Evolutionary conservation across 2,888 invertebrate species (phyloP).

Genomic region (Hypomecis atomaria): DNA sequence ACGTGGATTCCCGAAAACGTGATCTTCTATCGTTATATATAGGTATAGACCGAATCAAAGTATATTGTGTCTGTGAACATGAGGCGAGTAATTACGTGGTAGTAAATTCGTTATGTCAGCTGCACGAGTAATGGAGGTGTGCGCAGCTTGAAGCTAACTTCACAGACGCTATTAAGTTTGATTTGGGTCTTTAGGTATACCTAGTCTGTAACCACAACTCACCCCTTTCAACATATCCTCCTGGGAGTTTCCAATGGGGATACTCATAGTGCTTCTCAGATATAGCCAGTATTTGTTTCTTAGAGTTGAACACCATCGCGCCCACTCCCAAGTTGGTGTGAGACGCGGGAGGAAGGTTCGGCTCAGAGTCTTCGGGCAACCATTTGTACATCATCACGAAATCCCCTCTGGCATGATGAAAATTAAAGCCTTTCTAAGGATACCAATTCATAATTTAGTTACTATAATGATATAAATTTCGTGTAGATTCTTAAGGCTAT

Average conservation of each 20-base stretch:
- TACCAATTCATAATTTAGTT: conserved; percentile 52
- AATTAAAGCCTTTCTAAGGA: conserved; percentile 92
- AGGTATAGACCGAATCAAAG: too few species aligned
- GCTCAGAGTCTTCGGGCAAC: conserved; percentile 86
- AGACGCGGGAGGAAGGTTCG: conserved; percentile 89
- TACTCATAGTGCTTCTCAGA: conserved; percentile 88
- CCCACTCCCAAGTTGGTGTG: conserved; percentile 93
- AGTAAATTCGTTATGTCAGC: too few species aligned
- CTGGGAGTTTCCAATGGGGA: conserved; percentile 95
- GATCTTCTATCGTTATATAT: too few species aligned
- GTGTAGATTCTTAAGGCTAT: too few species aligned
- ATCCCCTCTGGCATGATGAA: conserved; percentile 93
- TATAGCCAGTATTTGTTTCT: conserved; percentile 90
- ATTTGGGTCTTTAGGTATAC: too few species aligned
- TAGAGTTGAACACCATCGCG: conserved; percentile 92
- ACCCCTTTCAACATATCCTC: conserved; percentile 95
- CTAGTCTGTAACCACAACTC: conserved; percentile 35
- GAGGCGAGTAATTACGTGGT: too few species aligned
- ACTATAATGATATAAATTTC: not conserved
- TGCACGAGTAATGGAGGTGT: too few species aligned
- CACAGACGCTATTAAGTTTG: too few species aligned
- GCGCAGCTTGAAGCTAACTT: too few species aligned
- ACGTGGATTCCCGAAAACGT: too few species aligned
- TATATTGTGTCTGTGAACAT: too few species aligned
- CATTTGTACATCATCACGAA: conserved; percentile 93